A percentile compares a stretch with the other conserved stretches of the same genome.
These are phyloP conservation scores for Montipora capricornis DNA, from an alignment of 64 coral and sea anemone genomes.

Conservation along the genomic window DNA sequence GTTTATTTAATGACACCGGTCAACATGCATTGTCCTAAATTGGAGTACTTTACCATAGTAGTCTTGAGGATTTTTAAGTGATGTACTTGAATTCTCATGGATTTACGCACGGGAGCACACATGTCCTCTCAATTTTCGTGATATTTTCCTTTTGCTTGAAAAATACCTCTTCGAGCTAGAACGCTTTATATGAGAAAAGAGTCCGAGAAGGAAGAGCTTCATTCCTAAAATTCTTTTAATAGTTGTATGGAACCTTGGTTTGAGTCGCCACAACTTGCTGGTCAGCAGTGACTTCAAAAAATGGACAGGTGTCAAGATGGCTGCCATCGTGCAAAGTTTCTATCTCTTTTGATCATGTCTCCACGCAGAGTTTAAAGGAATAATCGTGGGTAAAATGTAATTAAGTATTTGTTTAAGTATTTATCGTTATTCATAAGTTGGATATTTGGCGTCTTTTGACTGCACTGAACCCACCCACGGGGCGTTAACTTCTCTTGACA, in stretches of 20 bases:
- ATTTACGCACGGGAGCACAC: not conserved
- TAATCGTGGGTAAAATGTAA: not conserved
- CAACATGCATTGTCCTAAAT: no score
- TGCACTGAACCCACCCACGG: not conserved
- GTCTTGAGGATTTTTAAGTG: no score
- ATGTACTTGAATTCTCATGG: not conserved
- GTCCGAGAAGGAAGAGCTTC: not conserved
- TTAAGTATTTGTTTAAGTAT: not conserved
- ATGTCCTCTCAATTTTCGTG: not conserved
- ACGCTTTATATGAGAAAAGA: not conserved
- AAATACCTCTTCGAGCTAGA: not conserved
- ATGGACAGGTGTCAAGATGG: not conserved
- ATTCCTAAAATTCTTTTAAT: constrained; percentile 1
- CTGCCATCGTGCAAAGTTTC: not conserved
- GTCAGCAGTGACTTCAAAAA: not conserved
- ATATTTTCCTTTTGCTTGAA: not conserved
- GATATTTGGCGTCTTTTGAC: not conserved
- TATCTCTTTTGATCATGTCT: not conserved
- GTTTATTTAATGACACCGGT: not conserved
- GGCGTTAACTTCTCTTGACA: not conserved
- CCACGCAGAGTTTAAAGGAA: not conserved
- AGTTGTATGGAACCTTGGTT: no score
- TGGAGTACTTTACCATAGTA: no score
- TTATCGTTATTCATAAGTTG: not conserved
- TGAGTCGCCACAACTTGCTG: not conserved